Evolutionary conservation across 92 coral and sea anemone species (phyloP), one percentile per base, ranked within the genome.

Genomic region (Zoanthus solanderi): DNA sequence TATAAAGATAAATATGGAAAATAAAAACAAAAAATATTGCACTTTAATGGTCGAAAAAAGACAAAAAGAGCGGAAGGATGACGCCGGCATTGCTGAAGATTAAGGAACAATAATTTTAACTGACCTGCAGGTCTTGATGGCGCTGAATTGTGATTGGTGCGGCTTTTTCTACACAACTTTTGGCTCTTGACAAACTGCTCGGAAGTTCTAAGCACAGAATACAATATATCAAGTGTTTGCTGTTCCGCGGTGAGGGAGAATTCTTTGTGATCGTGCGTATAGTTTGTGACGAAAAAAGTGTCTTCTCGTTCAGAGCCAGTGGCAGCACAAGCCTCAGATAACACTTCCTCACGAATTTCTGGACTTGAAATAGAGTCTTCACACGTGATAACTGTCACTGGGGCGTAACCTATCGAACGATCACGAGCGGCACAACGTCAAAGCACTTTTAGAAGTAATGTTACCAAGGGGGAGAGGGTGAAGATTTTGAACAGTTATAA

Each of bases 301-400:
- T 94, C 89, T 77, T 91, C 92, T 14, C 72, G 76, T 23, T 92
- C 86, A 65, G 94, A 84, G 45, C 98, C 96, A 56, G 94, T 88
- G 76, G 94, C 95, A 50, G 89, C 86, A 6, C 92, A 91, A 34
- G 96, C 98, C 80, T 87, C 87, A 29, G 63, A 65, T 42, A 89
- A 87, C 34, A 92, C 96, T 81, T 81, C 75, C 16, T 45, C 69
- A 18, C 89, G 87, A 47, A 90, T 68, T 30, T 91, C 93, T 2
- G 86, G 66, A 34, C 84, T 74, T 42, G 56, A 71, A 73, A 93
- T 61, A 78, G 87, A 77, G 86, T 95, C 98, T 57, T 90, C 92
- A 18, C 71, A 91, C 44, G 98, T 95, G 86, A 94, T 93, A 16
- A 94, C 96, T 0, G 98, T 91, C 80, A 92, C 93, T 23, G 95